A percentile compares a stretch with the other conserved stretches of the same genome.
Conservation (phyloP, 2,797 vertebrate genomes). For the Choloepus didactylus region DNA sequence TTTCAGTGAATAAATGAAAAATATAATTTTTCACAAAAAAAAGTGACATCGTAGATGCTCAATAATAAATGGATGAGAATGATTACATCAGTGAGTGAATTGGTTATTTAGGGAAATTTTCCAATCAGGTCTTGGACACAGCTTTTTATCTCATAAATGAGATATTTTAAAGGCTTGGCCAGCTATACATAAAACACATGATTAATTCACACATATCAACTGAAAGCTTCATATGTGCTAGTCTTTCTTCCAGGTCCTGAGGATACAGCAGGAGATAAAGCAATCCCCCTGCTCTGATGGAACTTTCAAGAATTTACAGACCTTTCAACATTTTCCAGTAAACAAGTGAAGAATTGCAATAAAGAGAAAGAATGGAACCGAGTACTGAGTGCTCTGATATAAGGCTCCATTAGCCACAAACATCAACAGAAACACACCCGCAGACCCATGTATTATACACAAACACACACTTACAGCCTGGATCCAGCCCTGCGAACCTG, state of each 20-base stretch:
- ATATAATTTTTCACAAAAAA: slow-evolving; percentile 62
- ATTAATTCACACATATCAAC: neutral
- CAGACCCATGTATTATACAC: no score
- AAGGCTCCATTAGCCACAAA: neutral
- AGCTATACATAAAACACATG: neutral
- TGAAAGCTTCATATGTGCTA: neutral
- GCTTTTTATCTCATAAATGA: neutral
- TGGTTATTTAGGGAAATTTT: slow-evolving; percentile 29
- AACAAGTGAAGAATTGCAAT: neutral
- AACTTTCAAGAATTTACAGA: neutral
- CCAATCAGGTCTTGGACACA: neutral
- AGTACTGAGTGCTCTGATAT: neutral
- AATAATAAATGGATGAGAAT: slow-evolving; percentile 31
- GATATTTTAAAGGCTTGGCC: neutral
- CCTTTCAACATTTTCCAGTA: neutral
- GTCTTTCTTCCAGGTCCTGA: neutral
- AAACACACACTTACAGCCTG: neutral
- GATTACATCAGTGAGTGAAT: neutral
- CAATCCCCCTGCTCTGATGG: neutral
- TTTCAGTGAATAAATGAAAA: slow-evolving; percentile 47
- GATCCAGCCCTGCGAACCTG: neutral
- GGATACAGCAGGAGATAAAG: neutral
- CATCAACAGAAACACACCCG: neutral
- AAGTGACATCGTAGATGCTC: neutral
- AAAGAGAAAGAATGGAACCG: neutral